A percentile compares a stretch with the other conserved stretches of the same genome.
Evolutionary conservation across 2,888 invertebrate species (phyloP).

Genomic region (Frankliniella intonsa): DNA sequence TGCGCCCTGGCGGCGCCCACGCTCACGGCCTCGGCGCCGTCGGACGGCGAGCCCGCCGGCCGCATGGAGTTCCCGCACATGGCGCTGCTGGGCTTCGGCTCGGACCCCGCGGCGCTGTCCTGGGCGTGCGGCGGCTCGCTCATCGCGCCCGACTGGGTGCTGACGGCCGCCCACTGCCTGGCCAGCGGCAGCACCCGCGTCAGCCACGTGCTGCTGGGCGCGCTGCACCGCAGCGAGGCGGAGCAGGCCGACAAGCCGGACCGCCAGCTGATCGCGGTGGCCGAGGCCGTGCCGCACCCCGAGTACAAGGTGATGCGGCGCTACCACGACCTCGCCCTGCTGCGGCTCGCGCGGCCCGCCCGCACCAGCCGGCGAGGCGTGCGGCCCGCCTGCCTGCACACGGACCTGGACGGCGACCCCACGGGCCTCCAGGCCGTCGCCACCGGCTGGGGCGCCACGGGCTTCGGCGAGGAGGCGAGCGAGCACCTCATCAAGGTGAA

Average conservation of each 20-base stretch:
- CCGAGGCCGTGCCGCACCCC: slow-evolving; percentile 7
- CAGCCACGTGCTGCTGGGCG: slow-evolving; percentile 3
- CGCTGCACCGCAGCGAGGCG: background rate
- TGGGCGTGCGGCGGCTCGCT: slow-evolving; percentile 3
- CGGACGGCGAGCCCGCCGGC: slow-evolving; percentile 1
- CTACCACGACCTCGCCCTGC: slow-evolving; percentile 12
- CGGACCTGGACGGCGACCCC: background rate
- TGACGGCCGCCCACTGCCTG: background rate
- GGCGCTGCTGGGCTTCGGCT: slow-evolving; percentile 16
- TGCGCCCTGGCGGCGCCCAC: background rate
- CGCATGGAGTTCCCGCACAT: slow-evolving; percentile 22
- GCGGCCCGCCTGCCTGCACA: slow-evolving; percentile 20
- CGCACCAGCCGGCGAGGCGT: background rate
- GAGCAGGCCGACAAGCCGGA: background rate
- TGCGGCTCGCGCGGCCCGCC: background rate
- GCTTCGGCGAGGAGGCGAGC: slow-evolving; percentile 1
- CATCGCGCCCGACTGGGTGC: slow-evolving; percentile 15
- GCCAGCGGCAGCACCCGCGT: background rate
- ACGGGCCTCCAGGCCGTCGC: background rate
- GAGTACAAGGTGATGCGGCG: background rate
- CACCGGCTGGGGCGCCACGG: slow-evolving; percentile 13
- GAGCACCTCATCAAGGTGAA: slow-evolving; percentile 3
- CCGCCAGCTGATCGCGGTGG: background rate
- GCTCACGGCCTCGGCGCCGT: background rate
- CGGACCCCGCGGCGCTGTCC: background rate